A percentile compares a stretch with the other conserved stretches of the same genome.
Evolutionary conservation across 2,797 vertebrate species (phyloP).

Genomic region (Tragelaphus oryx): DNA sequence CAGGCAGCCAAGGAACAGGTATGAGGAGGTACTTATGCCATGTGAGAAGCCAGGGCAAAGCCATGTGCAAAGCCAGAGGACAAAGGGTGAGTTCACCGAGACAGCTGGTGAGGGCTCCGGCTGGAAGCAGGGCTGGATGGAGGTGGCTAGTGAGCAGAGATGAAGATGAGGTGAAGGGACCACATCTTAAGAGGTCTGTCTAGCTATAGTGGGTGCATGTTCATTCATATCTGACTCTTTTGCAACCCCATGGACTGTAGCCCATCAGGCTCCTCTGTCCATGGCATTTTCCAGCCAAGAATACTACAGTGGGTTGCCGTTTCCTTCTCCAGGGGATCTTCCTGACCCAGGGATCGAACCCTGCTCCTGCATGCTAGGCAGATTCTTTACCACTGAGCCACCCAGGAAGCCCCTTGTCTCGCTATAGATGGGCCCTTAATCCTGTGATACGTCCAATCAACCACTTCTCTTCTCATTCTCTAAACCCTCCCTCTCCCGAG

Average conservation of each 20-base stretch:
- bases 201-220: neutral
- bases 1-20: neutral
- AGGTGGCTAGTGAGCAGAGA: neutral
- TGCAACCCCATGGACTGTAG: neutral
- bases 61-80: neutral
- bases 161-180: neutral
- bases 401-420: neutral
- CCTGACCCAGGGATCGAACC: neutral
- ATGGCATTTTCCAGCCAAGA: neutral
- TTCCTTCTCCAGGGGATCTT: neutral
- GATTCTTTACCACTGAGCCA: neutral
- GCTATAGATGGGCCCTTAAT: neutral
- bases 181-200: neutral
- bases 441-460: neutral
- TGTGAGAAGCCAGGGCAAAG: neutral
- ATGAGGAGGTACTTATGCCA: neutral
- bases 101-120: neutral
- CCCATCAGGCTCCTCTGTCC: neutral
- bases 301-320: neutral
- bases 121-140: neutral
- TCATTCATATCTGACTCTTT: neutral
- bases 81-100: neutral
- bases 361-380: neutral
- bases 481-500: accelerated
- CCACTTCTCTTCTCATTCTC: neutral